Evolutionary conservation across 2,888 invertebrate species (phyloP), one percentile per base, ranked within the genome.

Genomic region (Cerastis rubricosa): DNA sequence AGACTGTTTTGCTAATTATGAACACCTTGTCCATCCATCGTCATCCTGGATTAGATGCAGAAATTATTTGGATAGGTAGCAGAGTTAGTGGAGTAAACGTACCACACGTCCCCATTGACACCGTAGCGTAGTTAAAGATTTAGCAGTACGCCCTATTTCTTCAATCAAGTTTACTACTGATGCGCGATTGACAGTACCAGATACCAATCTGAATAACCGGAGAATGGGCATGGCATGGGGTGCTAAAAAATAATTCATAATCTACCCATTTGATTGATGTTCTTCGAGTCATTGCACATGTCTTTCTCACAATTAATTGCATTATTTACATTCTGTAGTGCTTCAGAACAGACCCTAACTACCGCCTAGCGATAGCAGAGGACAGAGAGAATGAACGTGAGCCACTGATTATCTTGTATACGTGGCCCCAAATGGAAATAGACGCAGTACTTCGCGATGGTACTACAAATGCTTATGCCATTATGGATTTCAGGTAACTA

Each of bases 361-460:
- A 95, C 78, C 98, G 98, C 83, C 97, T 99, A 89, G 99, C 99
- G 0, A 97, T 99, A n/a, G 99, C 98, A 1, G 99, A 99, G 95
- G 94, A 94, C 14, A 93, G 92, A 51, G 95, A 97, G 75, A 93
- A 93, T 0, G 83, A 98, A 0, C 90, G 91, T 0, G 95, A 97
- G 12, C 99, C 99, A 0, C 95, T 98, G 22, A 98, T 99, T 84
- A 97, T 98, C 51, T 96, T 99, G 64, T 99, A 99, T 92, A 97
- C 98, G 74, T 99, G 98, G 98, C 99, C 99, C 0, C 97, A 97
- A 74, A 97, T 99, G 94, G 97, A 98, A 71, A 97, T 98, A 12
- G 97, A 98, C 67, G 97, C 98, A 6, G 97, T 98, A n/a, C 96
- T 99, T 43, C 95, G 97, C 75, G 97, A 97, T 75, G 99, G 99